Base-by-base conservation (phyloP, 1,140 invertebrate genomes). In the Philopotamus ludificatus region DNA sequence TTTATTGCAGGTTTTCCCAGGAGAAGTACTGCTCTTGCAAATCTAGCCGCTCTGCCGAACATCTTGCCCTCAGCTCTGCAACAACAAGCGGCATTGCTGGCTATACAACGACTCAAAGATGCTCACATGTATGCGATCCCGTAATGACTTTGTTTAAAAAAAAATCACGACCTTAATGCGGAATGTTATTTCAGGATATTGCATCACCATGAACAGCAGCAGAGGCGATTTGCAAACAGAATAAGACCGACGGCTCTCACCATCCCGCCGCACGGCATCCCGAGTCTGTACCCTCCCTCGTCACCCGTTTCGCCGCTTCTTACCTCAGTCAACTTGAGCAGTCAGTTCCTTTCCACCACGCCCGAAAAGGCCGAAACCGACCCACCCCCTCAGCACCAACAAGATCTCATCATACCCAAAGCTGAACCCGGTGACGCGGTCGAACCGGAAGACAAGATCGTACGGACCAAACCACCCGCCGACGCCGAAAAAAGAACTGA, bases 21-120 rank as follows among this genome's bases (percentile, higher is more conserved):
- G 22, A 49, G 21, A 41, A 58, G 42, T 23, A 20, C 21, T 15
- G 23, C 42, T 16, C 23, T 64, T 21, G 51, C 61, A n/a, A 39
- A 50, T 22, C 21, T 60, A 8, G 57, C 57, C 15, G 57, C 42
- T 28, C 22, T 60, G 1, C 57, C 57, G 1, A 16, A 41, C 22
- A 60, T 60, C 42, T 34, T 60, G 20, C 57, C 57, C 15, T 47
- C 57, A 23, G 57, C 57, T 26, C 61, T 67, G 61, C 60, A 64
- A 21, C 61, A 61, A 28, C 66, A 68, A 22, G 66, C 57, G 16
- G 55, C 62, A 10, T 41, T 68, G 62, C 47, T 68, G 3, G 62
- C 66, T 15, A 15, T 68, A 3, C 62, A 61, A 34, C 60, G 51
- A 20, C 39, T 68, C 34, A 68, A 68, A 44, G 50, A 65, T 8